Base-by-base conservation (phyloP, 2,797 vertebrate genomes). In the Brotula barbata region DNA sequence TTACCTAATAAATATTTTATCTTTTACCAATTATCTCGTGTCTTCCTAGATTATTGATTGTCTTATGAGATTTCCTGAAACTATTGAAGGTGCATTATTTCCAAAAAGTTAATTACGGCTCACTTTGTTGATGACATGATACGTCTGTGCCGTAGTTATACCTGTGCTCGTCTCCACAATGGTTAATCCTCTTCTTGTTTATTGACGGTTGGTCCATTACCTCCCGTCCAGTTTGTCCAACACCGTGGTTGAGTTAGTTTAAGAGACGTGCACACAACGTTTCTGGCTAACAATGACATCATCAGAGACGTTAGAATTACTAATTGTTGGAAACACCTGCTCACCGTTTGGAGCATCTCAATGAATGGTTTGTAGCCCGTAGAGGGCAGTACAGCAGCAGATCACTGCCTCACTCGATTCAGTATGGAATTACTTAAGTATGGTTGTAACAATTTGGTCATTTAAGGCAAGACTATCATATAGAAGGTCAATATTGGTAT, bases 1-100 rank as follows among this genome's bases (percentile, higher is more conserved):
- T 58, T 70, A 40, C 73, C 74, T 33, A 90, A 90, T 88, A 88
- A 89, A 91, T 82, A 66, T 77, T 76, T 82, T 75, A 82, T 22
- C 69, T 73, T 58, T 49, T 72, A 67, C 39, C 19, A 51, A 11
- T 50, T n/a, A 10, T 58, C 28, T 67, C 0, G 21, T 49, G 51
- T 81, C 17, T 25, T 52, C 10, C 9, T 52, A 28, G 21, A 51
- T 76, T 14, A 40, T 42, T 73, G 16, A 53, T 51, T 62, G 31
- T 15, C 62, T 64, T 6, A 13, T 25, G 23, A 36, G 2, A 1
- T 2, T 60, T 16, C 41, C 15, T 51, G 17, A 8, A 7, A 50
- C 15, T 33, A 16, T 11, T 36, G 1, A 5, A 1, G 54, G 48
- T 56, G n/a, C 33, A 15, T 15, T 17, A 13, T n/a, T n/a, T n/a